phyloP scores from a whole-genome alignment of 2,888 invertebrate species.

The Tenodera sinensis region DNA sequence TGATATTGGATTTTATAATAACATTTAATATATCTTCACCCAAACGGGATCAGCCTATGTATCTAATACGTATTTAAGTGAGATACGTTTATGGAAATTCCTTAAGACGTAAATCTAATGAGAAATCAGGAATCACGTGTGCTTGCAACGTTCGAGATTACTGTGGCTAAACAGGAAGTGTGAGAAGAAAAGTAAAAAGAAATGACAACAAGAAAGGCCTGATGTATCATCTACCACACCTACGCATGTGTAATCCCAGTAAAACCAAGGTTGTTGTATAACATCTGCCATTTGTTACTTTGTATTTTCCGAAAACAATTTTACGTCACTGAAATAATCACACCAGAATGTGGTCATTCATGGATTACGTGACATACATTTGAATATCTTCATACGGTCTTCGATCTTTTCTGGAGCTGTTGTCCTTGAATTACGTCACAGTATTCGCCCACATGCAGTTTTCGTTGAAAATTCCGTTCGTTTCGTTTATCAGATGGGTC shows the following conservation, averaged over 20 bases:
- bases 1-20: no score
- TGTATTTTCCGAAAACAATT: not conserved
- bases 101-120: not conserved
- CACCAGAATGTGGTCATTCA: not conserved
- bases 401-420: not conserved
- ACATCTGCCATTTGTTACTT: not conserved
- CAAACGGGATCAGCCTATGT: no score
- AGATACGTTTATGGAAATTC: not conserved
- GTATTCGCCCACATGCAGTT: not conserved
- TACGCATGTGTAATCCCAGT: not conserved
- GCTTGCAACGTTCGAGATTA: not conserved
- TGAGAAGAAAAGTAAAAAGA: not conserved
- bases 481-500: not conserved
- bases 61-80: no score
- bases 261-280: not conserved
- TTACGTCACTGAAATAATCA: not conserved
- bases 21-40: no score
- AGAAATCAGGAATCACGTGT: not conserved
- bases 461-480: not conserved
- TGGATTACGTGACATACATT: not conserved
- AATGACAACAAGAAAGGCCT: not conserved
- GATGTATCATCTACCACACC: not conserved
- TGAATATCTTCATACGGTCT: not conserved
- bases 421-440: not conserved
- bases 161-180: not conserved